These are phyloP conservation scores for Hecatera dysodea DNA, from an alignment of 2,888 invertebrate species.

Conservation along the genomic window DNA sequence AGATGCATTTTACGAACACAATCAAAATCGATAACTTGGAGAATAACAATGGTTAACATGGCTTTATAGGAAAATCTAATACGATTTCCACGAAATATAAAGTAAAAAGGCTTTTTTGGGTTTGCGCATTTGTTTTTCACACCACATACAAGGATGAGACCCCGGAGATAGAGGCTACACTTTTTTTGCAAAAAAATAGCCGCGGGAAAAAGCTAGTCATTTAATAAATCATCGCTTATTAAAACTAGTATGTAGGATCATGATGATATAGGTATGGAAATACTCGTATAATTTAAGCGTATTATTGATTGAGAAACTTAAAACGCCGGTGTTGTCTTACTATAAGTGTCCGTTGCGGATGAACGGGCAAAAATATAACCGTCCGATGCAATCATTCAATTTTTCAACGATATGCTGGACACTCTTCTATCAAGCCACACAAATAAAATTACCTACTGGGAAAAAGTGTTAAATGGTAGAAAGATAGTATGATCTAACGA, in stretches of 20 bases:
- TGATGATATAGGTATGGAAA: constrained; percentile 16
- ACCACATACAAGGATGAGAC: too few species aligned
- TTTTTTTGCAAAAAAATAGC: too few species aligned
- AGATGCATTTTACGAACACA: background rate
- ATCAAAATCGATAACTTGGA: background rate
- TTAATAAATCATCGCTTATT: too few species aligned
- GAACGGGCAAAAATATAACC: constrained; percentile 43
- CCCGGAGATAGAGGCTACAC: too few species aligned
- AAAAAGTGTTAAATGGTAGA: background rate
- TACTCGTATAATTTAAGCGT: constrained; percentile 20
- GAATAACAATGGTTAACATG: background rate
- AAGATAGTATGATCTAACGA: background rate
- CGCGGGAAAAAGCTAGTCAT: too few species aligned
- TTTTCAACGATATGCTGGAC: constrained; percentile 1
- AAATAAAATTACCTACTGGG: background rate
- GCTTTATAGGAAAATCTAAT: background rate
- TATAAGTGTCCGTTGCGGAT: constrained; percentile 36
- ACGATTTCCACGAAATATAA: background rate
- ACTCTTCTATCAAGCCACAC: background rate
- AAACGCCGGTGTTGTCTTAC: constrained; percentile 48
- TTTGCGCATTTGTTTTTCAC: background rate
- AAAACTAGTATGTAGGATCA: background rate
- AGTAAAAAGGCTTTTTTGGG: background rate
- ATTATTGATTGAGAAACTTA: constrained; percentile 44
- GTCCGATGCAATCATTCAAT: constrained; percentile 20